Evolutionary conservation across 1,140 invertebrate species (phyloP).

Genomic region (Heliconius hewitsoni): DNA sequence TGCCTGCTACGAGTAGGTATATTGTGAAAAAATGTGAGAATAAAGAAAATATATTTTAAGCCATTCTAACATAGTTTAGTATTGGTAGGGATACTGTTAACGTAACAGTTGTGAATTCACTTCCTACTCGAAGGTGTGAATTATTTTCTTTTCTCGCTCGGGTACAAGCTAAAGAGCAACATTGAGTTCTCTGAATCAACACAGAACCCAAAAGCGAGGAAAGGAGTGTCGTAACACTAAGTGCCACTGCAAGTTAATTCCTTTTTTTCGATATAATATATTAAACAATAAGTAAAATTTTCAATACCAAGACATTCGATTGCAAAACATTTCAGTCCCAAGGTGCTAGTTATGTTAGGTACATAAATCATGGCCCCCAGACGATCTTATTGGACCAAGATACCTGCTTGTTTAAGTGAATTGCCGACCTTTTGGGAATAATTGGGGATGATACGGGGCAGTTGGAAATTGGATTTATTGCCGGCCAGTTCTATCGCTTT

Average conservation of each 20-base stretch:
- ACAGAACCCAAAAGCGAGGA: neutral
- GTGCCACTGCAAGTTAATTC: no score
- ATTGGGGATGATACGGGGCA: conserved; percentile 25
- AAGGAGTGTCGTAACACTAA: no score
- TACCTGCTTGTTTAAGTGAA: conserved; percentile 38
- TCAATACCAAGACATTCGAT: neutral
- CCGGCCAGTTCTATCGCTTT: conserved; percentile 15
- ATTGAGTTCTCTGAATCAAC: neutral
- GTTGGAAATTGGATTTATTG: conserved; percentile 26
- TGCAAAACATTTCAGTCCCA: conserved; percentile 17
- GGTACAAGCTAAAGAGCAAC: neutral
- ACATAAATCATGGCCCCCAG: conserved; percentile 34
- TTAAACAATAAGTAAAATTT: neutral
- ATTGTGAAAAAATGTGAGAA: neutral
- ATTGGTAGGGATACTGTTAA: no score
- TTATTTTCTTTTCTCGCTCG: neutral
- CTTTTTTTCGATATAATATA: neutral
- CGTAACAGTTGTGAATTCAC: no score
- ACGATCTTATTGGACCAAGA: conserved; percentile 31
- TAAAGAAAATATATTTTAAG: no score
- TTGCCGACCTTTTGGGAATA: conserved; percentile 37
- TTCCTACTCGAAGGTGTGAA: no score
- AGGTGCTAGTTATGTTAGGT: conserved; percentile 19
- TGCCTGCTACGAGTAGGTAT: no score
- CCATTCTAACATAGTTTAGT: no score